These are phyloP conservation scores for Brachypodius melanocephalos DNA, from an alignment of 2,113 vertebrate genomes.

Conservation along the genomic window DNA sequence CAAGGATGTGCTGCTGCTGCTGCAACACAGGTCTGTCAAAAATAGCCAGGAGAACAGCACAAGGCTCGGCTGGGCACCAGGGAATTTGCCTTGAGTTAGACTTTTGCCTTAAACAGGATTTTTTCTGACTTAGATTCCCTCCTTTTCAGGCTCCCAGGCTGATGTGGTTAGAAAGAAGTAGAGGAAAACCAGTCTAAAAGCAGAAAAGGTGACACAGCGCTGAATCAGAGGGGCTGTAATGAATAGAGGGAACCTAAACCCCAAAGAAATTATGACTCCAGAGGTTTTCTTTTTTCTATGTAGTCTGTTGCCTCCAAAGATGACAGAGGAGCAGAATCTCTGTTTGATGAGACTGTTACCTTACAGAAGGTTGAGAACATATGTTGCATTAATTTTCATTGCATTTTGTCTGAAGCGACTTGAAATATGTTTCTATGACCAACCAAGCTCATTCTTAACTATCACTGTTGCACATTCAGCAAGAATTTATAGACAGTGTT, in stretches of 20 bases:
- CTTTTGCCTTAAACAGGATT: background rate
- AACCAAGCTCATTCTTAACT: background rate
- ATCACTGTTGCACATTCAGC: background rate
- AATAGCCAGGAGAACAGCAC: background rate
- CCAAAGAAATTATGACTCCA: background rate
- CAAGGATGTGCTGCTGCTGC: background rate
- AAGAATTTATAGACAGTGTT: slow-evolving; percentile 14
- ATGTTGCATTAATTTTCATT: background rate
- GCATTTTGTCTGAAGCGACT: background rate
- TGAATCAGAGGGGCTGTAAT: background rate
- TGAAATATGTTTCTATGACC: background rate
- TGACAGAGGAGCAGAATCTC: background rate
- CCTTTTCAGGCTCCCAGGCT: background rate
- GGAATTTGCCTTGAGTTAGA: background rate
- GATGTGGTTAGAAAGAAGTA: background rate
- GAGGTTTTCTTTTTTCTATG: background rate
- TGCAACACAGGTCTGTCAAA: background rate
- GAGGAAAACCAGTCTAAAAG: background rate
- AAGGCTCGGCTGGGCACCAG: background rate
- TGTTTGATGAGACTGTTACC: background rate
- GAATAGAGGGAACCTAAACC: background rate
- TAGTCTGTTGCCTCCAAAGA: background rate
- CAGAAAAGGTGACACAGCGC: background rate
- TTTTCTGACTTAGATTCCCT: background rate
- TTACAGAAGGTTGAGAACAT: background rate